Evolutionary conservation across 2,797 vertebrate genomes (phyloP), one percentile per base, ranked within the genome.

Genomic region (Orestias chungarensis): DNA sequence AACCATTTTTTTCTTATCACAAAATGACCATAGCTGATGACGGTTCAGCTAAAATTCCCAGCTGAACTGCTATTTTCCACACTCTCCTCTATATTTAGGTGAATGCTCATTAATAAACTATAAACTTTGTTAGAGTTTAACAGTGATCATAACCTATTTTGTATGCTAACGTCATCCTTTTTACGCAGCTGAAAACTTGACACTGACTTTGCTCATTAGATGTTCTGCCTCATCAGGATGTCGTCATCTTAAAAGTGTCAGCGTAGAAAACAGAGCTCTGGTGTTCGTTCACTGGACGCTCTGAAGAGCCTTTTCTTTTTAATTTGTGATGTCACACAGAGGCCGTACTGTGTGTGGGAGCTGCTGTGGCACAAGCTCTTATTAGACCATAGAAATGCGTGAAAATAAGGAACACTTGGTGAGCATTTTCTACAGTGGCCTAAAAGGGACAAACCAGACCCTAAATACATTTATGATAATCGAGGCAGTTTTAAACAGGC

Each of bases 191-290:
- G 9, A 23, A 20, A 11, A 35, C 50, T 71, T 66, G 70, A 55
- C 57, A 12, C 42, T 29, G 70, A 73, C 20, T 25, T 18, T 0
- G 17, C 33, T 75, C 67, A 66, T 73, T 82, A 47, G 71, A 49
- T 59, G 33, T 18, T 33, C 47, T 40, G 52, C 54, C 40, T 20
- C 69, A 64, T 65, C 18, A 18, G 72, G 78, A 70, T 84, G 75
- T 74, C 70, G 66, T 82, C 67, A 78, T 15, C 38, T 4, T 0
- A 3, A 14, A 38, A n/a, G 35, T 77, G 61, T 54, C 44, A 1
- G 35, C 47, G 8, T 66, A 31, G 72, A 43, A 64, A 64, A n/a
- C n/a, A 31, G 27, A 50, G 0, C 0, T 3, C 4, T 64, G 46
- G 17, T 27, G 31, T 66, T 29, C 64, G 59, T 74, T 74, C 7